A percentile compares a stretch with the other conserved stretches of the same genome.
Conservation (phyloP, 30 jellyfish, hydroid and myxozoan species). For the Cassiopea xamachana region DNA sequence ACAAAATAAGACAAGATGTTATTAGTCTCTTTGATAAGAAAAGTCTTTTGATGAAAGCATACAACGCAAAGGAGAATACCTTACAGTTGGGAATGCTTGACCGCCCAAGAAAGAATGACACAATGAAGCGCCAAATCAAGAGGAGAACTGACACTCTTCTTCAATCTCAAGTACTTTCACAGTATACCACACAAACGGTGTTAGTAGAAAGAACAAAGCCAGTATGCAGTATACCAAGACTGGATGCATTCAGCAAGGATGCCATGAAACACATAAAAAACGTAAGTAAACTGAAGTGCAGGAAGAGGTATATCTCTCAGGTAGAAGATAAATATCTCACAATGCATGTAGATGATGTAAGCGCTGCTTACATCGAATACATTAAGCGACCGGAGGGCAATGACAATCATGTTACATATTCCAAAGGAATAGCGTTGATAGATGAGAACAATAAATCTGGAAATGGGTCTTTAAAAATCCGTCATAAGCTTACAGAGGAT, state of each 20-base stretch:
- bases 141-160: neutral
- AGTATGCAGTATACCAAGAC: slow-evolving; percentile 62
- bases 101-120: neutral
- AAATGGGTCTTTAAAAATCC: neutral
- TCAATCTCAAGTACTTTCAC: neutral
- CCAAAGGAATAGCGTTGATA: neutral
- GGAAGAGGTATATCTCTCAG: slow-evolving; percentile 30
- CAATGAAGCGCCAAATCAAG: neutral
- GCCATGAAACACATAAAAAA: slow-evolving; percentile 46
- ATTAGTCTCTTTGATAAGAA: neutral
- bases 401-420: slow-evolving; percentile 36
- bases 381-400: slow-evolving; percentile 62
- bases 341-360: slow-evolving; percentile 25
- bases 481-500: slow-evolving; percentile 28
- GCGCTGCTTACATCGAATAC: slow-evolving; percentile 49
- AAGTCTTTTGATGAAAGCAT: neutral
- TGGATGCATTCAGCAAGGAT: slow-evolving; percentile 65
- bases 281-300: slow-evolving; percentile 24
- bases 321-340: slow-evolving; percentile 32
- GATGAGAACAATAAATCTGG: neutral
- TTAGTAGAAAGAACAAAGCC: neutral
- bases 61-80: neutral
- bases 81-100: neutral
- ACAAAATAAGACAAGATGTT: neutral
- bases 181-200: neutral